A percentile compares a stretch with the other conserved stretches of the same genome.
Evolutionary conservation across 1,140 invertebrate species (phyloP).

Genomic region (honey bee (Apis mellifera)): Amel_HAv3.1 CM009945.2:1424501-1425000

Average conservation of each 20-base stretch:
- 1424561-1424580: slow-evolving; percentile 85
- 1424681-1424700: slow-evolving; percentile 6
- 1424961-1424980: slow-evolving; percentile 81
- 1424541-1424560: slow-evolving; percentile 83
- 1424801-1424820: slow-evolving; percentile 85
- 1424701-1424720: slow-evolving; percentile 22
- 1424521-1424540: slow-evolving; percentile 74
- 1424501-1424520: slow-evolving; percentile 74
- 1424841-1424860: slow-evolving; percentile 82
- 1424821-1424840: slow-evolving; percentile 84
- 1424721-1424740: background rate
- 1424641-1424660: background rate
- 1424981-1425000: slow-evolving; percentile 82
- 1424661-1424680: background rate
- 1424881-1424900: background rate
- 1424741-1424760: slow-evolving; percentile 23
- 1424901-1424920: background rate
- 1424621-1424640: background rate
- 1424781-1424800: slow-evolving; percentile 83
- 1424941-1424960: slow-evolving; percentile 82
- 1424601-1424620: slow-evolving; percentile 72
- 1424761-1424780: slow-evolving; percentile 85
- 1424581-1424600: slow-evolving; percentile 82
- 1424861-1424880: slow-evolving; percentile 70
- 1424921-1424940: slow-evolving; percentile 76